Percentiles rank a stretch among this genome's conserved stretches.
Conservation (phyloP, 1,140 invertebrate genomes). For the Cotesia typhae region DNA sequence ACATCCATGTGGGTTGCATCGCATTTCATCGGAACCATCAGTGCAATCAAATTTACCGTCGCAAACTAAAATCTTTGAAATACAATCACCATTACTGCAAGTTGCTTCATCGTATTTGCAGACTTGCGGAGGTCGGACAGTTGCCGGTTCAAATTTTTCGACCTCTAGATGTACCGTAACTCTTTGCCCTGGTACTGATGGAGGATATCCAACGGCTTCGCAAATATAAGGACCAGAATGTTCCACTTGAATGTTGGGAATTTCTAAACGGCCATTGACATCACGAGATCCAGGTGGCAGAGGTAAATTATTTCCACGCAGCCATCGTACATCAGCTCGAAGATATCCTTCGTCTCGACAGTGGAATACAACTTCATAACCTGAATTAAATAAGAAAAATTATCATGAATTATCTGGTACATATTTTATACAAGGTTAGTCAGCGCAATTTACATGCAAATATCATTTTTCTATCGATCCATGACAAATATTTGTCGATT, state of each 20-base stretch:
- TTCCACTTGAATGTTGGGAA: conserved; percentile 80
- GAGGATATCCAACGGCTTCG: conserved; percentile 76
- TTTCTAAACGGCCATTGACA: conserved; percentile 81
- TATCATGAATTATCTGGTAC: not conserved
- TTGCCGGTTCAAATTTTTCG: conserved; percentile 68
- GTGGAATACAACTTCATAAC: conserved; percentile 89
- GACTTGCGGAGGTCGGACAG: conserved; percentile 63
- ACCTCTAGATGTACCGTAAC: conserved; percentile 75
- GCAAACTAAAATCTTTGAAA: conserved; percentile 82
- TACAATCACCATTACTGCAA: conserved; percentile 91
- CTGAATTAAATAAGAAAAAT: conserved; percentile 61
- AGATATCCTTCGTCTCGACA: conserved; percentile 87
- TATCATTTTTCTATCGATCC: not conserved
- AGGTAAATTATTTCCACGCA: conserved; percentile 73
- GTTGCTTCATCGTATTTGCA: conserved; percentile 86
- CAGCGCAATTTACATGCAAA: not conserved
- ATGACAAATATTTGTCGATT: not conserved
- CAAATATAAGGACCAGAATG: conserved; percentile 85
- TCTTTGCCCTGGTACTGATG: conserved; percentile 66
- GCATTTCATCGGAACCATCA: conserved; percentile 89
- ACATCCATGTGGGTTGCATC: conserved; percentile 82
- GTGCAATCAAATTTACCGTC: conserved; percentile 83
- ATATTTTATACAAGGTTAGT: not conserved
- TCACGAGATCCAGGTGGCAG: conserved; percentile 78
- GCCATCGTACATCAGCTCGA: conserved; percentile 80